Base-by-base conservation (phyloP, 2,888 invertebrate genomes). In the Pedicia rivosa region DNA sequence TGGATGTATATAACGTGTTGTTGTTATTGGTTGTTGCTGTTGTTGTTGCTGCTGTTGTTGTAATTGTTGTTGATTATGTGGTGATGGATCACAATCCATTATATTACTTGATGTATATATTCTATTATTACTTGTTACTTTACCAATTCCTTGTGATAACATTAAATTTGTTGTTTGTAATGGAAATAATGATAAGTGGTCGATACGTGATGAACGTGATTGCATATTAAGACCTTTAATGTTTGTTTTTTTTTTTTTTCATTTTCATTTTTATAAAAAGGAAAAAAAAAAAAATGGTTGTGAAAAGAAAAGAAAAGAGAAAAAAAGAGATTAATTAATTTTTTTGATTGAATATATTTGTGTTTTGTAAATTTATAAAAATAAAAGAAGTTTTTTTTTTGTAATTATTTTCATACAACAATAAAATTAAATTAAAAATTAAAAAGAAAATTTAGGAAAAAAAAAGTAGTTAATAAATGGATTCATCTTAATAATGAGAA, bases 11-110 rank as follows among this genome's bases (percentile, higher is more conserved):
- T 41, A 43, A 25, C 35, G 35, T 25, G 20, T 10, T 16, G 25
- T 15, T 24, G 10, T n/a, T 24, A 7, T 4, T 4, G n/a, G 8
- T 25, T 25, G 25, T 26, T 25, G 31, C n/a, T 17, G 19, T 3
- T 24, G 10, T 24, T 10, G 8, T n/a, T 13, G 9, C 26, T n/a
- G 29, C 28, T 28, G 28, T 28, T 29, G 29, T n/a, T 17, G 19
- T 3, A 10, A 8, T 24, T 10, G 8, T n/a, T 13, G 9, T 12
- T n/a, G 29, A 13, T 28, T 13, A 15, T 29, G 29, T 41, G 65
- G 67, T 37, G 76, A 74, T 45, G 75, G 73, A 56, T 79, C 78
- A 66, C 84, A 86, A 51, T 86, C 83, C 78, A 84, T 86, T 47
- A 78, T 74, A 45, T 67, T 67, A 49, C 57, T 40, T 51, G 44